phyloP scores from a whole-genome alignment of 2,797 vertebrate genomes.

The Coregonus ussuriensis region DNA sequence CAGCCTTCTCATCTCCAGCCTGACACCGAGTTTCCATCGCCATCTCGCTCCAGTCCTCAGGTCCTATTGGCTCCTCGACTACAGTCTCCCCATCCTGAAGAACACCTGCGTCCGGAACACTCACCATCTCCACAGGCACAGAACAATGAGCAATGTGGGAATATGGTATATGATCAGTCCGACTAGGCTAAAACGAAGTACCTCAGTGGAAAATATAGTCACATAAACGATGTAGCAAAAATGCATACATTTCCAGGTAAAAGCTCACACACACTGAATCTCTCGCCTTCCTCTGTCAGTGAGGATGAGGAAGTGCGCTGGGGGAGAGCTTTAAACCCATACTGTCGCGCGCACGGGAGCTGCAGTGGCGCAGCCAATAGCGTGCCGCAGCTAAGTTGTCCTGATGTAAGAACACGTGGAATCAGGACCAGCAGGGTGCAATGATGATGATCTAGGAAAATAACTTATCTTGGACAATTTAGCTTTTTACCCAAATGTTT shows the following conservation, averaged over 20 bases:
- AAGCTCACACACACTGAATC: neutral
- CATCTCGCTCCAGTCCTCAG: slow-evolving; percentile 5
- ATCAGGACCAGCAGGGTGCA: neutral
- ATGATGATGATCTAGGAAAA: neutral
- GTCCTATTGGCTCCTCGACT: slow-evolving; percentile 7
- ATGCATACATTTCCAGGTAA: neutral
- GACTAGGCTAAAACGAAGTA: neutral
- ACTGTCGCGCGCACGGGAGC: slow-evolving; percentile 13
- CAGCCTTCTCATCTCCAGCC: slow-evolving; percentile 4
- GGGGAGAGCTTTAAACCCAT: slow-evolving; percentile 12
- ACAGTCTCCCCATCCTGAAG: slow-evolving; percentile 18
- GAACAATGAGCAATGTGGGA: neutral
- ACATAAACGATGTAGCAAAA: neutral
- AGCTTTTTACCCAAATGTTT: no score
- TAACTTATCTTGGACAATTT: no score
- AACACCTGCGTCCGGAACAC: slow-evolving; percentile 18
- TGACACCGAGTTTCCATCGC: neutral
- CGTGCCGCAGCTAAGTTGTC: slow-evolving; percentile 13
- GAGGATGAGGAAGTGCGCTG: neutral
- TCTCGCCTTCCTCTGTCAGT: neutral
- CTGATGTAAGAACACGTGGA: neutral
- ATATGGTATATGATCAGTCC: neutral
- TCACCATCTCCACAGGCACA: slow-evolving; percentile 33
- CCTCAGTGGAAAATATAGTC: neutral
- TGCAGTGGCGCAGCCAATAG: slow-evolving; percentile 35